Conservation (phyloP, 1,140 invertebrate genomes). For the Drosophila parvula region DNA sequence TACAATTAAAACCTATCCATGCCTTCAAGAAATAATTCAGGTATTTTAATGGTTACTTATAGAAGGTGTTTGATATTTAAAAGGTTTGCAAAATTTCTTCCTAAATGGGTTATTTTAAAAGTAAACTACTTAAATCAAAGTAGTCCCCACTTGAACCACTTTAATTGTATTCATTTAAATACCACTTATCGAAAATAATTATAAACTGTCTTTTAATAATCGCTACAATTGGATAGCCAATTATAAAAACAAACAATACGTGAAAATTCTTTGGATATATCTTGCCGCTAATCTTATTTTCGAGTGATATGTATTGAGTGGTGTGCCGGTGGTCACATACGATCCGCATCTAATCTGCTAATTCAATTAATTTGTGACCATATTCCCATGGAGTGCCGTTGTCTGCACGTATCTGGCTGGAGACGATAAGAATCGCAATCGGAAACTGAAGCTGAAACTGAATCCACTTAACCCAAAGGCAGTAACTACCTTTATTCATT, state of each 20-base stretch:
- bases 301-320: slow-evolving; percentile 19
- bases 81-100: background rate
- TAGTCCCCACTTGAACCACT: background rate
- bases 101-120: background rate
- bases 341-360: slow-evolving; percentile 48
- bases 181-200: background rate
- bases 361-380: slow-evolving; percentile 50
- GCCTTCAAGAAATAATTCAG: background rate
- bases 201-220: background rate
- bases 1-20: too few species aligned
- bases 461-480: slow-evolving; percentile 17
- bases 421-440: slow-evolving; percentile 36
- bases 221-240: background rate
- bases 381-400: slow-evolving; percentile 16
- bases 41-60: background rate
- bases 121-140: background rate
- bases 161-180: background rate
- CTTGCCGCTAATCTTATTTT: slow-evolving; percentile 18
- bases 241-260: background rate
- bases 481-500: background rate
- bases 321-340: slow-evolving; percentile 44
- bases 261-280: slow-evolving; percentile 27
- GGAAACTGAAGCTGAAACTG: background rate
- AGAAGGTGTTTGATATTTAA: background rate
- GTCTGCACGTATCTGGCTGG: slow-evolving; percentile 53